Conservation (phyloP, 2,113 vertebrate species). For the Plecturocebus donacophilus region DNA sequence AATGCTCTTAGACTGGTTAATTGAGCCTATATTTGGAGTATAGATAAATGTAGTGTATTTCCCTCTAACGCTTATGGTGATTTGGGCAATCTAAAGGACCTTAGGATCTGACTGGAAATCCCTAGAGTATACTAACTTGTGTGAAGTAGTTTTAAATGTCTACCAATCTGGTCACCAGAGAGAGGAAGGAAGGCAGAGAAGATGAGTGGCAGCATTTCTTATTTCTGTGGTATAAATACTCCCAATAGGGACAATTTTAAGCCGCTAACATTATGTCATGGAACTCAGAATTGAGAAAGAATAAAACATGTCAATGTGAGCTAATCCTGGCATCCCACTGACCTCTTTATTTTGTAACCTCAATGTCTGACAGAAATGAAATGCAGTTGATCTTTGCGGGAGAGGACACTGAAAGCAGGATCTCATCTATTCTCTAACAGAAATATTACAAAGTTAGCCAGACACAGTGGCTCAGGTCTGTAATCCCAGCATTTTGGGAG, state of each 20-base stretch:
- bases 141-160: neutral
- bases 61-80: neutral
- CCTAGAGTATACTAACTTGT: neutral
- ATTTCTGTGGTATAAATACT: neutral
- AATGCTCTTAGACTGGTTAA: neutral
- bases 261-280: neutral
- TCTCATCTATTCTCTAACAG: neutral
- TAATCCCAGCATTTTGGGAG: no score
- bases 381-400: neutral
- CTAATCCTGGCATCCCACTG: neutral
- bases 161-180: neutral
- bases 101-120: neutral
- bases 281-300: neutral
- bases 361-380: neutral
- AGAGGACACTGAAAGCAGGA: neutral
- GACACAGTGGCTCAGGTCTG: no score
- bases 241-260: neutral
- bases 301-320: neutral
- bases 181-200: neutral
- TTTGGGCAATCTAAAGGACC: neutral
- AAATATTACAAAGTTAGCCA: neutral
- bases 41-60: neutral
- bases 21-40: neutral
- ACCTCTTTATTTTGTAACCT: neutral
- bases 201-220: neutral